Evolutionary conservation across 1,140 invertebrate genomes (phyloP).

Genomic region (Glossosoma conforme): DNA sequence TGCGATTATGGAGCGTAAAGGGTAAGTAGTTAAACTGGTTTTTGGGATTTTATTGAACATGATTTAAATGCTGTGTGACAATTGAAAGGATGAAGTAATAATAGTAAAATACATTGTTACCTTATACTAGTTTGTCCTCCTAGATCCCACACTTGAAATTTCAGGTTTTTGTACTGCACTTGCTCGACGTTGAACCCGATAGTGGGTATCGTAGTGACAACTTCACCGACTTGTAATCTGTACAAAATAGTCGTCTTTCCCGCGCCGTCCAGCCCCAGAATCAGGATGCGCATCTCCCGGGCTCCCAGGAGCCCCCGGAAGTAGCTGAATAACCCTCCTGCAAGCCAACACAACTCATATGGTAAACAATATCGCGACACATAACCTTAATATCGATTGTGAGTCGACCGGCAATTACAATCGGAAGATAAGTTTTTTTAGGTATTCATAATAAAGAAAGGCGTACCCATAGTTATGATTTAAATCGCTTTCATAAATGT

Average conservation of each 20-base stretch:
- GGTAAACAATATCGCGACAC: conserved; percentile 17
- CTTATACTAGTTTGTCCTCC: conserved; percentile 93
- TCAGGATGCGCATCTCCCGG: conserved; percentile 96
- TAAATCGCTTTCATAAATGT: conserved; percentile 18
- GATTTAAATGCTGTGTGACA: too few species aligned
- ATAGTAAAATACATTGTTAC: too few species aligned
- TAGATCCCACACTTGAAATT: conserved; percentile 98
- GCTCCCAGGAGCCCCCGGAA: conserved; percentile 89
- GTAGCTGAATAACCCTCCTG: conserved; percentile 93
- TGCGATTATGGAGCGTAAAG: too few species aligned
- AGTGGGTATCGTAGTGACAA: conserved; percentile 96
- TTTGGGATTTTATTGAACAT: too few species aligned
- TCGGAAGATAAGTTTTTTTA: not conserved
- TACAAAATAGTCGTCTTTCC: conserved; percentile 99
- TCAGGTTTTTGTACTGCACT: conserved; percentile 93
- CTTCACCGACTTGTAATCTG: conserved; percentile 97
- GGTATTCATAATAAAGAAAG: not conserved
- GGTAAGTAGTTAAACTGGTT: too few species aligned
- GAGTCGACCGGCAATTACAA: conserved; percentile 2
- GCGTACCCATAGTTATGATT: conserved; percentile 19
- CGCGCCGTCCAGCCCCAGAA: conserved; percentile 94
- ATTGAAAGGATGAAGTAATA: too few species aligned
- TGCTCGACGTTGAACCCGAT: conserved; percentile 98
- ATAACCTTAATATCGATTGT: conserved; percentile 31
- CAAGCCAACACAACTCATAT: conserved; percentile 31